phyloP scores from a whole-genome alignment of 2,113 vertebrate species.

The Phalacrocorax carbo region DNA sequence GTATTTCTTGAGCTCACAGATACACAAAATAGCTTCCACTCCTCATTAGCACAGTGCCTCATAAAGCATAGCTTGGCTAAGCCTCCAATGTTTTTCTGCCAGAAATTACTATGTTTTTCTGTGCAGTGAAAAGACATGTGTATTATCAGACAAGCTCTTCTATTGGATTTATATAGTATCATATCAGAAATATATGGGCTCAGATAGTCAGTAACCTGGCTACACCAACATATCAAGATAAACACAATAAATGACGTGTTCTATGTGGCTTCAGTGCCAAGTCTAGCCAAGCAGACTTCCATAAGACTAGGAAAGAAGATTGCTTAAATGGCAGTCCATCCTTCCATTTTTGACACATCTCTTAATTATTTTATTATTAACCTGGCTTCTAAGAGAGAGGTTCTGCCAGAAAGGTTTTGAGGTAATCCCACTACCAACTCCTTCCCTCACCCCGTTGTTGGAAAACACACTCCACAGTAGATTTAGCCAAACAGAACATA shows the following conservation, averaged over 20 bases:
- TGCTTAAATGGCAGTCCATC: neutral
- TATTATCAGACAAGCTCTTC: neutral
- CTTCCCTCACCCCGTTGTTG: neutral
- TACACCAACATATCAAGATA: constrained; percentile 13
- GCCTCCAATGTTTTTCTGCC: neutral
- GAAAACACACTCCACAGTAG: neutral
- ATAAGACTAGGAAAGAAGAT: neutral
- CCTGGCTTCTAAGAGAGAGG: neutral
- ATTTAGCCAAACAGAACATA: neutral
- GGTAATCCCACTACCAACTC: neutral
- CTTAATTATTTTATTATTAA: neutral
- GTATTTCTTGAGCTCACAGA: neutral
- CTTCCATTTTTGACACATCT: neutral
- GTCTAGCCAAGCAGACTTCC: neutral
- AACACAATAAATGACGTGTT: neutral
- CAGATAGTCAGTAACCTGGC: neutral
- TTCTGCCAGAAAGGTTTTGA: neutral
- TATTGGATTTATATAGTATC: neutral
- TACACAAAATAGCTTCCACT: neutral
- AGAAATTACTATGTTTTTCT: neutral
- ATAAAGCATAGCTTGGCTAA: neutral
- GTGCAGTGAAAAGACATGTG: neutral
- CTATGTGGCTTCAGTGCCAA: neutral
- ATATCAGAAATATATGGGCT: neutral
- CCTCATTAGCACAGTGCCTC: neutral